A percentile compares a stretch with the other conserved stretches of the same genome.
Evolutionary conservation across 2,888 invertebrate species (phyloP).

Genomic region (Hypolimnas misippus): DNA sequence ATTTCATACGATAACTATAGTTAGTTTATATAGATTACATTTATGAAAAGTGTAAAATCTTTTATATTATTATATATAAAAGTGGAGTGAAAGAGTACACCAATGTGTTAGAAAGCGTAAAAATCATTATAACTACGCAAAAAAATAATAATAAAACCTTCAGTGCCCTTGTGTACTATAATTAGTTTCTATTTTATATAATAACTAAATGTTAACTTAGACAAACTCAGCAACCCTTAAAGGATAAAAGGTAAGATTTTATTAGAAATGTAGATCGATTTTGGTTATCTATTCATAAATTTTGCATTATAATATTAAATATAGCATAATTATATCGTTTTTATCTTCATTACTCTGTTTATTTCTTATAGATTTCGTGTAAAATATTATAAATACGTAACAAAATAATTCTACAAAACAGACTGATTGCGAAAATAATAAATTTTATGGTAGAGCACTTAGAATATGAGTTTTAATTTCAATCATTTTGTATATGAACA

Average conservation of each 20-base stretch:
- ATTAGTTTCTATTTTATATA: slow-evolving; percentile 56
- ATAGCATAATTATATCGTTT: not conserved
- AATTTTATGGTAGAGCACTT: not conserved
- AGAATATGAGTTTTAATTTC: not conserved
- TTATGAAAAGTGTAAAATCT: slow-evolving; percentile 23
- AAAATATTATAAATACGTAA: not conserved
- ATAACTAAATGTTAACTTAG: slow-evolving; percentile 61
- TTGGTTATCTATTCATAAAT: not conserved
- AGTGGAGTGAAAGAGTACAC: slow-evolving; percentile 62
- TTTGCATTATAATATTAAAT: not conserved
- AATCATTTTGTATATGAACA: not conserved
- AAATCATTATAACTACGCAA: slow-evolving; percentile 25
- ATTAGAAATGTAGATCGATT: slow-evolving; percentile 18
- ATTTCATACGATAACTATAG: slow-evolving; percentile 43
- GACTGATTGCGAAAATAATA: not conserved
- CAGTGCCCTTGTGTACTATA: slow-evolving; percentile 58
- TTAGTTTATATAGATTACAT: slow-evolving; percentile 24
- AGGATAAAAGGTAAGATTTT: slow-evolving; percentile 60
- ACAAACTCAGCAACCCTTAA: slow-evolving; percentile 51
- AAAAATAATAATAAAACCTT: slow-evolving; percentile 42
- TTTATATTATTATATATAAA: slow-evolving; percentile 47
- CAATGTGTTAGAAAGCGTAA: slow-evolving; percentile 30
- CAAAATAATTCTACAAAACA: not conserved
- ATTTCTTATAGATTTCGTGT: not conserved
- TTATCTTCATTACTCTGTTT: not conserved